Conservation (phyloP, 1,140 invertebrate genomes). For the Drosophila orosa region DNA sequence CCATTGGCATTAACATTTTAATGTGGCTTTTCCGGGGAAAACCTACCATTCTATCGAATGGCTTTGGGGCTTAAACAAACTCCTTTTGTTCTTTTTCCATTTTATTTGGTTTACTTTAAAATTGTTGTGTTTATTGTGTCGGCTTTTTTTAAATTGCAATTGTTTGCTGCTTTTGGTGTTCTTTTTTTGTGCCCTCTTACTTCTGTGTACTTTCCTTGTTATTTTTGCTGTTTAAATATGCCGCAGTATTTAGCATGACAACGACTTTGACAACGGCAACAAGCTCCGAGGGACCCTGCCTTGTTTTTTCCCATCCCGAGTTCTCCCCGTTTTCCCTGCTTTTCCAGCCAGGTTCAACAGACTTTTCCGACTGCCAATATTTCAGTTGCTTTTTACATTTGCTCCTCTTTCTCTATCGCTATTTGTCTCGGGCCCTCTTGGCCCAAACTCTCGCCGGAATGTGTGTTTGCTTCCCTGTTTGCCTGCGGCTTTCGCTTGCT, state of each 20-base stretch:
- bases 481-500: constrained; percentile 75
- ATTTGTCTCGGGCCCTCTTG: constrained; percentile 11
- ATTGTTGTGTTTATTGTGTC: constrained; percentile 5
- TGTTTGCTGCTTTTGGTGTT: constrained; percentile 17
- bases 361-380: constrained; percentile 72
- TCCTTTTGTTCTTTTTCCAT: constrained; percentile 67
- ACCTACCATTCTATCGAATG: not conserved
- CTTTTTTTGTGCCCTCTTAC: constrained; percentile 27
- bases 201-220: constrained; percentile 60
- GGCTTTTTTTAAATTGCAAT: constrained; percentile 15
- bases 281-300: constrained; percentile 27
- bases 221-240: constrained; percentile 73
- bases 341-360: constrained; percentile 61
- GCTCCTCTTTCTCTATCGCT: constrained; percentile 23
- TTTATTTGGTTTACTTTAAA: constrained; percentile 60
- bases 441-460: constrained; percentile 16
- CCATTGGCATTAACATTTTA: constrained; percentile 76
- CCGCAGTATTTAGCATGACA: constrained; percentile 80
- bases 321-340: constrained; percentile 13
- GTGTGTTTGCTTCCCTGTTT: constrained; percentile 61
- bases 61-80: constrained; percentile 38
- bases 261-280: constrained; percentile 63
- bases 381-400: constrained; percentile 63
- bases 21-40: constrained; percentile 37
- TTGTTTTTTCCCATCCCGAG: not conserved